Percentiles rank a stretch among this genome's conserved stretches.
phyloP scores from a whole-genome alignment of 2,113 vertebrate species.

The Neoarius graeffei region DNA sequence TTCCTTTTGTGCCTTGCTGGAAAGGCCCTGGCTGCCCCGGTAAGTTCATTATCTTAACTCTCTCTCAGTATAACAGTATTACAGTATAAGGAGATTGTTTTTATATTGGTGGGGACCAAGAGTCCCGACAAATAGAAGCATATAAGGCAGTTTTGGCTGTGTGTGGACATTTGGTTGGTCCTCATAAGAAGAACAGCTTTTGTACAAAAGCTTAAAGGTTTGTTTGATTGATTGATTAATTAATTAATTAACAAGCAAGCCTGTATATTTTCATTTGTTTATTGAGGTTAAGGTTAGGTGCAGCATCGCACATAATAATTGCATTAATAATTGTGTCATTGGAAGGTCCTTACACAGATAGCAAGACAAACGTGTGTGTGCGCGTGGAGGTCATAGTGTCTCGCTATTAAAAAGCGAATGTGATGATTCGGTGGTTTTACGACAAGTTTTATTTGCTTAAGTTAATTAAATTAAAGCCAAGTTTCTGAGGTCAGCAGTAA shows the following conservation, averaged over 20 bases:
- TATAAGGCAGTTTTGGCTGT: neutral
- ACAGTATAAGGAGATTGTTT: neutral
- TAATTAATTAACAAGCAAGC: too few species aligned
- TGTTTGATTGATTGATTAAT: neutral
- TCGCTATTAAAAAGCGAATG: constrained; percentile 17
- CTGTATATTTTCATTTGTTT: neutral
- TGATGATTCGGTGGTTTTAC: constrained; percentile 35
- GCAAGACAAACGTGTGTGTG: neutral
- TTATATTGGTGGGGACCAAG: too few species aligned
- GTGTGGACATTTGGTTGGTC: neutral
- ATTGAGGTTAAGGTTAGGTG: neutral
- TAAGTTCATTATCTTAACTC: constrained; percentile 70
- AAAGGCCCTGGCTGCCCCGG: constrained; percentile 86
- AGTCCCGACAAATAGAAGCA: too few species aligned
- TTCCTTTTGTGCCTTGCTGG: constrained; percentile 93
- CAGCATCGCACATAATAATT: neutral
- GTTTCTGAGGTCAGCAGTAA: constrained; percentile 20
- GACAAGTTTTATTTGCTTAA: constrained; percentile 20
- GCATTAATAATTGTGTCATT: neutral
- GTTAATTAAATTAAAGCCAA: constrained; percentile 18
- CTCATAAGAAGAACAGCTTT: neutral
- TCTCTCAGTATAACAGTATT: too few species aligned
- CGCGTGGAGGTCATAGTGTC: neutral
- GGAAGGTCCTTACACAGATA: neutral
- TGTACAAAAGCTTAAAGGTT: neutral